phyloP scores from a whole-genome alignment of 2,888 invertebrate genomes.

The Amphipyra berbera region DNA sequence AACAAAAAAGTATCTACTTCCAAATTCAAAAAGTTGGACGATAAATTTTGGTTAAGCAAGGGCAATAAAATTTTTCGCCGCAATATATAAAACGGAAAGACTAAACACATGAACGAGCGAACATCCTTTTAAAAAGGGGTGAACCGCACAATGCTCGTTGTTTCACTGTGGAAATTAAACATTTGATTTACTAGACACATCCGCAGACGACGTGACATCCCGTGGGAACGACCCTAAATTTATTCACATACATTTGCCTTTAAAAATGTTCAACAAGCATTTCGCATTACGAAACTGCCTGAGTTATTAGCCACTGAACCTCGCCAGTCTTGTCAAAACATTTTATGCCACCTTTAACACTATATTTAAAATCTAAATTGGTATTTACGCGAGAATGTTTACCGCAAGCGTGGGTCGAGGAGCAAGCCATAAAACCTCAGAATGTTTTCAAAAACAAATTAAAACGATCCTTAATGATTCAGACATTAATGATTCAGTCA shows the following conservation, averaged over 20 bases:
- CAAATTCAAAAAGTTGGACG: constrained; percentile 41
- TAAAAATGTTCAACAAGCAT: constrained; percentile 74
- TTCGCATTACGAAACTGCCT: constrained; percentile 68
- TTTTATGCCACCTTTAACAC: constrained; percentile 70
- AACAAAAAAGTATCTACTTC: constrained; percentile 26
- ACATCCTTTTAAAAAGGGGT: constrained; percentile 69
- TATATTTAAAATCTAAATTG: constrained; percentile 73
- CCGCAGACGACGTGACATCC: constrained; percentile 74
- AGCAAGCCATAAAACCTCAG: constrained; percentile 64
- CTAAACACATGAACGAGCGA: constrained; percentile 54
- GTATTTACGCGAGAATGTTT: constrained; percentile 56
- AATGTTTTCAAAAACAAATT: constrained; percentile 74
- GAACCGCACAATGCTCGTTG: constrained; percentile 75
- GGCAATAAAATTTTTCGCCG: constrained; percentile 53
- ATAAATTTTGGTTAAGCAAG: constrained; percentile 46
- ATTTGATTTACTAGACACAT: constrained; percentile 83
- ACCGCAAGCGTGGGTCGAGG: constrained; percentile 67
- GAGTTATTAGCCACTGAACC: constrained; percentile 66
- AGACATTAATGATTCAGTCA: constrained; percentile 68
- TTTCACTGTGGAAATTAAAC: constrained; percentile 83
- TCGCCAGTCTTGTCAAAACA: constrained; percentile 59
- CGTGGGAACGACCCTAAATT: constrained; percentile 73
- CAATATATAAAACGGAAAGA: constrained; percentile 55
- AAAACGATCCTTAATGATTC: constrained; percentile 72
- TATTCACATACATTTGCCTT: constrained; percentile 67